phyloP scores from a whole-genome alignment of 2,113 vertebrate genomes.

The Polypterus bichir region DNA sequence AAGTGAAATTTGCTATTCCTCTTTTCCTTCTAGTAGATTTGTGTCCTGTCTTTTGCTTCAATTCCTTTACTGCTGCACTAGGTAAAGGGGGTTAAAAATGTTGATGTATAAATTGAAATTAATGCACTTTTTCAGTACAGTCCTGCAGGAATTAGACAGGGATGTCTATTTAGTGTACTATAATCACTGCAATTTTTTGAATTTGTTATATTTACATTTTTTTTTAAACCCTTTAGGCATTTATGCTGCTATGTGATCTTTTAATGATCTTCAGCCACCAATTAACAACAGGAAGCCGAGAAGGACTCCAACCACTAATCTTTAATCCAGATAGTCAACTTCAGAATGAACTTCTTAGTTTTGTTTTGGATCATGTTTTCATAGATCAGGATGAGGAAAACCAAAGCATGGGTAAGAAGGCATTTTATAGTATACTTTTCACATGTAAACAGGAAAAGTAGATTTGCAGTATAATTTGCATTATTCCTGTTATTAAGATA shows the following conservation, averaged over 20 bases:
- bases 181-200: neutral
- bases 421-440: neutral
- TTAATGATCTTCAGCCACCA: slow-evolving; percentile 99
- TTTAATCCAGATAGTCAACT: slow-evolving; percentile 90
- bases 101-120: too few relatives aligned
- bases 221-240: slow-evolving; percentile 54
- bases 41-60: too few relatives aligned
- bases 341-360: slow-evolving; percentile 90
- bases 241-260: slow-evolving; percentile 97
- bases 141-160: too few relatives aligned
- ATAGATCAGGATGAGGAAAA: slow-evolving; percentile 97
- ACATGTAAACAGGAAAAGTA: too few relatives aligned
- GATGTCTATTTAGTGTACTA: neutral
- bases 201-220: neutral
- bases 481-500: too few relatives aligned
- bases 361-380: slow-evolving; percentile 96
- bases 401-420: slow-evolving; percentile 87
- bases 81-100: too few relatives aligned
- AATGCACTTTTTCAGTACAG: too few relatives aligned
- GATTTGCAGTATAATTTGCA: too few relatives aligned
- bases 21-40: too few relatives aligned
- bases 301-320: slow-evolving; percentile 85
- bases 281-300: slow-evolving; percentile 75
- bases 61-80: too few relatives aligned
- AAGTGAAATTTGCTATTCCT: too few relatives aligned